Base-by-base conservation (phyloP, 2,888 invertebrate genomes). In the Eulithis prunata region DNA sequence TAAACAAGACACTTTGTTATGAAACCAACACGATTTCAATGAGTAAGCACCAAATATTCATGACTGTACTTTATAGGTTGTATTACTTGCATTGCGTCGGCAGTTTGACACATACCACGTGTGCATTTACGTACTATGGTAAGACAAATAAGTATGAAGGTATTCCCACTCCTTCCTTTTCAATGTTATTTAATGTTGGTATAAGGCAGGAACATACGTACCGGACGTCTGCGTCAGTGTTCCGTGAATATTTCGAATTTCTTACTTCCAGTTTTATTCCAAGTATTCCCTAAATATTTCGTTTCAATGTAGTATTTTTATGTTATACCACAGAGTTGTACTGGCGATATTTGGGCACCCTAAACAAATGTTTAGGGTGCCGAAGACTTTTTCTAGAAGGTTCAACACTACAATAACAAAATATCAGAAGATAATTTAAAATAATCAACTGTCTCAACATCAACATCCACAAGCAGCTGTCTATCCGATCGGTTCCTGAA, bases 51-150 rank as follows among this genome's bases (percentile, higher is more conserved):
- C 12, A 52, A 12, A 52, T 13, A 32, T 21, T 11, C 10, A 51
- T n/a, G 36, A 32, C 8, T 53, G 38, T 53, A 36, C 38, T 8
- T 53, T 10, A n/a, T 53, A 53, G 13, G 57, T 38, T 21, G 21
- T 21, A 2, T 21, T 21, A 43, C 28, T 5, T 14, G n/a, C 32
- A 47, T 58, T 52, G 54, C 54, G 51, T 56, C 11, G 12, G 41
- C 47, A 54, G 60, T 56, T 57, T 57, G 61, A 49, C 61, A 57
- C 13, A 46, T 11, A 60, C 14, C 65, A 49, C 53, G 53, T 57
- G 61, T 55, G 46, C 28, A 47, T 53, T 45, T 14, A 56, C 32
- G 43, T 41, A 58, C 4, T 7, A 57, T 65, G 43, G 45, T 60
- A 45, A 56, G 5, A 28, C 14, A 47, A 41, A 32, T 3, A n/a